Evolutionary conservation across 2,797 vertebrate genomes (phyloP).

Genomic region (Spinus pinus): DNA sequence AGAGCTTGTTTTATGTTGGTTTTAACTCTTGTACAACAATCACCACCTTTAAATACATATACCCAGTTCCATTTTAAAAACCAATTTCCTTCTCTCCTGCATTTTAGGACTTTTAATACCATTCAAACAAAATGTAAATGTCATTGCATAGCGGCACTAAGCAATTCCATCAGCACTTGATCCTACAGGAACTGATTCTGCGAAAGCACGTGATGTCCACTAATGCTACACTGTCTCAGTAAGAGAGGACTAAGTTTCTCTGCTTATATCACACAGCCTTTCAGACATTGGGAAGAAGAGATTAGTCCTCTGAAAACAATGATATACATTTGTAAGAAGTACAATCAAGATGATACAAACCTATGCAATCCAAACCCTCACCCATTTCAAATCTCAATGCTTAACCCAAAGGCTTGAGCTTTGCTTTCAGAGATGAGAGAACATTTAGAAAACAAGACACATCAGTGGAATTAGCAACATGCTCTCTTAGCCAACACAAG

Average conservation of each 20-base stretch:
- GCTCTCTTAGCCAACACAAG: not conserved
- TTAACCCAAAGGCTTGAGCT: not conserved
- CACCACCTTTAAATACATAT: not conserved
- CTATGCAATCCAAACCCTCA: not conserved
- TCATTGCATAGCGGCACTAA: not conserved
- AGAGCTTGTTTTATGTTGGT: not conserved
- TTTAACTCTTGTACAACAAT: not conserved
- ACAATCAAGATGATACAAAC: not conserved
- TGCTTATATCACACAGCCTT: not conserved
- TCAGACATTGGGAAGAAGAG: not conserved
- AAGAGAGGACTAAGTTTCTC: not conserved
- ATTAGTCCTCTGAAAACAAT: not conserved
- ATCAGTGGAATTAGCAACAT: not conserved
- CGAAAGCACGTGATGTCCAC: not conserved
- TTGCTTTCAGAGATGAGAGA: not conserved
- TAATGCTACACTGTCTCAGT: not conserved
- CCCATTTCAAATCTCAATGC: not conserved
- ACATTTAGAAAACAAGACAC: not conserved
- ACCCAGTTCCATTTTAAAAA: not conserved
- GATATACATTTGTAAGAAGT: not conserved
- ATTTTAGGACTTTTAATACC: not conserved
- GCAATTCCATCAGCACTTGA: not conserved
- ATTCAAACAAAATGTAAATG: not conserved
- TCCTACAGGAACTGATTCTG: not conserved
- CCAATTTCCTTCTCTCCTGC: not conserved